phyloP scores from a whole-genome alignment of 2,797 vertebrate species.

The Smutsia gigantea region DNA sequence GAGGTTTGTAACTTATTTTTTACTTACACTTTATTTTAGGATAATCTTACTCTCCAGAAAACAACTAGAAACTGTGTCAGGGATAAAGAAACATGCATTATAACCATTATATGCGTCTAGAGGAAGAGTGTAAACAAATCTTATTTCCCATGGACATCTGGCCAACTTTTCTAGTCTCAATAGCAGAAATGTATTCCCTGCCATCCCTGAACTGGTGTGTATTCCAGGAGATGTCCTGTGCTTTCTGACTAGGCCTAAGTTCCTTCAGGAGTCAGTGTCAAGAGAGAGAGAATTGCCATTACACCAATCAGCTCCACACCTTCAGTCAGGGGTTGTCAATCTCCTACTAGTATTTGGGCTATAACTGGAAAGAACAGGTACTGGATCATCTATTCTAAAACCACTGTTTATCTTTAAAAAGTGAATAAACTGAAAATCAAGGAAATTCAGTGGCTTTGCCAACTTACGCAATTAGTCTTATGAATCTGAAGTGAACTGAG shows the following conservation, averaged over 20 bases:
- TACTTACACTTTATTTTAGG: not conserved
- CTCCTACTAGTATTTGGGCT: not conserved
- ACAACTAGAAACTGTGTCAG: not conserved
- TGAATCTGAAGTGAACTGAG: not conserved
- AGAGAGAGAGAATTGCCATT: not conserved
- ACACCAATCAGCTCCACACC: not conserved
- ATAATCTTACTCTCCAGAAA: not conserved
- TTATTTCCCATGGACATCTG: not conserved
- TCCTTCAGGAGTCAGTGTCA: not conserved
- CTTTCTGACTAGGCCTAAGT: not conserved
- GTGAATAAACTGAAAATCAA: not conserved
- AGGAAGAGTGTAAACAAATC: not conserved
- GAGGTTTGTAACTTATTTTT: not conserved
- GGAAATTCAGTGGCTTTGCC: not conserved
- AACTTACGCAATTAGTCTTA: not conserved
- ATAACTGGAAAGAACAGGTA: not conserved
- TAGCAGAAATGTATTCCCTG: not conserved
- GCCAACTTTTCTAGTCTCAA: not conserved
- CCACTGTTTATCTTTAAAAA: not conserved
- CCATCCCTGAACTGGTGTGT: not conserved
- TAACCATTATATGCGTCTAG: not conserved
- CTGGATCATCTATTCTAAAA: not conserved
- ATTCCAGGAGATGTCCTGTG: not conserved
- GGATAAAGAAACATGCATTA: not conserved
- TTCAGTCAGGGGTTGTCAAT: not conserved